phyloP scores from a whole-genome alignment of 92 coral and sea anemone genomes.

The Phymanthus crucifer region DNA sequence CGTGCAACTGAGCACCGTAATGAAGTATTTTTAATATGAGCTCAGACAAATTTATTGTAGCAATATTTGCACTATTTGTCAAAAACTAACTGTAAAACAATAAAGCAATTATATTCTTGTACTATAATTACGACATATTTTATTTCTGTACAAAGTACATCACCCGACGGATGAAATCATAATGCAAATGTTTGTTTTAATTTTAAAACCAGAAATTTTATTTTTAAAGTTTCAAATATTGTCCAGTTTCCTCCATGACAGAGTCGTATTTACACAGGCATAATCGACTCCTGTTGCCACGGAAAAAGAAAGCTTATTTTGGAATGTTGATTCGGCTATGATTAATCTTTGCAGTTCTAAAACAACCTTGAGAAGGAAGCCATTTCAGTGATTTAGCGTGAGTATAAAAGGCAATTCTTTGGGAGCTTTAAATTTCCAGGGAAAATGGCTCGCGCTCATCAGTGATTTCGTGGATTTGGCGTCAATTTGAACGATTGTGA shows the following conservation, averaged over 20 bases:
- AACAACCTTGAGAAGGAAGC: conserved; percentile 11
- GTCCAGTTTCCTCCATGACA: not conserved
- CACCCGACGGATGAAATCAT: too few relatives aligned
- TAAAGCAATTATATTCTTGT: too few relatives aligned
- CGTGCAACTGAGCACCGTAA: too few relatives aligned
- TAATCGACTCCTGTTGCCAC: conserved; percentile 18
- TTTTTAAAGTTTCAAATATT: not conserved
- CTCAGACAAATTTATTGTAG: too few relatives aligned
- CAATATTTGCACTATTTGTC: too few relatives aligned
- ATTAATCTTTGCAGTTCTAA: not conserved
- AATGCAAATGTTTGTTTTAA: not conserved
- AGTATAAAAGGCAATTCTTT: not conserved
- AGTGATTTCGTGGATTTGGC: not conserved
- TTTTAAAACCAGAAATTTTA: not conserved
- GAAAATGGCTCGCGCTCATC: conserved; percentile 9
- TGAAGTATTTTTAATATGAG: too few relatives aligned
- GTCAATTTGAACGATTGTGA: conserved; percentile 22
- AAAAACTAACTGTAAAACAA: too few relatives aligned
- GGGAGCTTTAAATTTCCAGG: not conserved
- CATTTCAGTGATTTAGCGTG: conserved; percentile 9
- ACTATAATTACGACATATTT: too few relatives aligned
- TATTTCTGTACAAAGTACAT: too few relatives aligned
- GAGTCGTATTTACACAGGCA: not conserved
- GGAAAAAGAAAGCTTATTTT: conserved; percentile 8
- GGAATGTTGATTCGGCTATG: conserved; percentile 23